These are phyloP conservation scores for Callimorpha dominula DNA, from an alignment of 2,888 invertebrate genomes.

Conservation along the genomic window DNA sequence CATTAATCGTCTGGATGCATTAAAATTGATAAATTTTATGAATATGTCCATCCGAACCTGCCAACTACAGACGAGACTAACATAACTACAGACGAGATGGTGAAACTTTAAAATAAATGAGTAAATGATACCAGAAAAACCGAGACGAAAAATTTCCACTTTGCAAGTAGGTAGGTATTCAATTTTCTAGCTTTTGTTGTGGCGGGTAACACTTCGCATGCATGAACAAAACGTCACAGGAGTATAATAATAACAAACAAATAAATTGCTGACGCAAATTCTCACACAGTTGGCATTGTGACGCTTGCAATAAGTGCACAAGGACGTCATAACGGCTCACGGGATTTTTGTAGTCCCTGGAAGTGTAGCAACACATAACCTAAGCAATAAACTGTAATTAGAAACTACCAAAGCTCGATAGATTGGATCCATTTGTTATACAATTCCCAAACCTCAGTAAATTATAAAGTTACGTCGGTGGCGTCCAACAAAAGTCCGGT, in stretches of 20 bases:
- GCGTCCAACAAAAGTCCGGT: slow-evolving; percentile 17
- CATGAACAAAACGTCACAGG: slow-evolving; percentile 12
- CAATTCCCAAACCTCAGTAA: slow-evolving; percentile 21
- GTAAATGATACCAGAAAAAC: background rate
- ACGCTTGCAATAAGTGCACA: slow-evolving; percentile 15
- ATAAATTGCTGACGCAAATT: slow-evolving; percentile 16
- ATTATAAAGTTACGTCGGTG: slow-evolving; percentile 21
- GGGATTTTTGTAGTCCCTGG: background rate
- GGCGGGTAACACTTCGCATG: background rate
- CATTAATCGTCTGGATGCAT: too few relatives aligned
- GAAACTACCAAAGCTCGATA: slow-evolving; percentile 3
- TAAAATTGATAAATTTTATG: background rate
- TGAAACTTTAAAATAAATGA: background rate
- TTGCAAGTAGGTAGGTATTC: background rate
- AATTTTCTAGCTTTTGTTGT: background rate
- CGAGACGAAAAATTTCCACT: background rate
- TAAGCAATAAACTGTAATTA: slow-evolving; percentile 6
- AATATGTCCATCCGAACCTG: background rate
- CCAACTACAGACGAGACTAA: background rate
- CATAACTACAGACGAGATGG: background rate
- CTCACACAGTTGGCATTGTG: slow-evolving; percentile 16
- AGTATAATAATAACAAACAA: slow-evolving; percentile 17
- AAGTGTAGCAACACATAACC: background rate
- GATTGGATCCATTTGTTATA: slow-evolving; percentile 15
- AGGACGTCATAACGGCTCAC: slow-evolving; percentile 4